Evolutionary conservation across 1,140 invertebrate genomes (phyloP), one percentile per base, ranked within the genome.

Genomic region (Xylocopa sonorina): DNA sequence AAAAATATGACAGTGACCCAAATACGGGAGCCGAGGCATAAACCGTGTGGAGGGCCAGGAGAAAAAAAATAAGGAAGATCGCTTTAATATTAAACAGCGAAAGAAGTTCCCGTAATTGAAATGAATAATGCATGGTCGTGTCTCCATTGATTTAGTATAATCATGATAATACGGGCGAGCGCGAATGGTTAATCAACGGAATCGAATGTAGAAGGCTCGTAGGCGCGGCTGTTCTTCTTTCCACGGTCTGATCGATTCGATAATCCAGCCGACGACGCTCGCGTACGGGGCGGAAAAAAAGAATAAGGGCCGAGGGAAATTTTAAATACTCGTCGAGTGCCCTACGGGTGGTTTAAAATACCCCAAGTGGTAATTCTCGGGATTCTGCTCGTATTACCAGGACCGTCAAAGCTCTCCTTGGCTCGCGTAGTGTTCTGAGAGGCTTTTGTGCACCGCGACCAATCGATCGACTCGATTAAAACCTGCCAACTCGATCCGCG

Each of bases 401-500:
- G n/a, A 24, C 12, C 58, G 18, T 75, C 60, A 32, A 53, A 53
- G 72, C 48, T 18, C 43, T 27, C 38, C 60, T 53, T 43, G 48
- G 60, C 2, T 32, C 6, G 24, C 34, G 16, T 64, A 10, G 32
- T n/a, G 5, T 41, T 27, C 46, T 21, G 50, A 62, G 53, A 83
- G 38, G 64, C 67, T 77, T 84, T 83, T 80, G 81, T 72, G 66
- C 55, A 29, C 48, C 16, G 27, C 46, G 57, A 29, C 29, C 64
- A 29, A 85, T 83, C 67, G 78, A 81, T 85, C 81, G 83, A 68
- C 72, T 81, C 55, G 71, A 83, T 85, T 83, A 83, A 83, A 85
- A 63, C 62, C 55, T 69, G 69, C 62, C 83, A 57, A 32, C 71
- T 57, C 67, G 74, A 73, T 72, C 71, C 63, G 38, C 64, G 55